A percentile compares a stretch with the other conserved stretches of the same genome.
These are phyloP conservation scores for Autographa pulchrina DNA, from an alignment of 2,888 invertebrate genomes.

Conservation along the genomic window DNA sequence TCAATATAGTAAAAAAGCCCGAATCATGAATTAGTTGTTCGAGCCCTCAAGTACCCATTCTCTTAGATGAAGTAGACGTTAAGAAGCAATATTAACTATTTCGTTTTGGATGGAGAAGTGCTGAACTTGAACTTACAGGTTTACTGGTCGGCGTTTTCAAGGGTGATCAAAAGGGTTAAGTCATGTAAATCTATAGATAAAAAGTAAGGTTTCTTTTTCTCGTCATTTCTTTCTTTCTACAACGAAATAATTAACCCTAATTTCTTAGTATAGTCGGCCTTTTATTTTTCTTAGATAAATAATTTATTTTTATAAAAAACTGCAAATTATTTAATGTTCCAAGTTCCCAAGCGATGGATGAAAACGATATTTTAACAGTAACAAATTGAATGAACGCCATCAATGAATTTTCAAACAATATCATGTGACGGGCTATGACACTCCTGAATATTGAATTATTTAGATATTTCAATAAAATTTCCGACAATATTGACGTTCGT, in stretches of 20 bases:
- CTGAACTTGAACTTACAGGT: too few relatives aligned
- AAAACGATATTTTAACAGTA: slow-evolving; percentile 11
- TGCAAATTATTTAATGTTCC: background rate
- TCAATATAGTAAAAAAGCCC: background rate
- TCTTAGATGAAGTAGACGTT: background rate
- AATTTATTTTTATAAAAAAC: too few relatives aligned
- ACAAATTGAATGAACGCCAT: slow-evolving; percentile 14
- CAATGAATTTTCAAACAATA: slow-evolving; percentile 15
- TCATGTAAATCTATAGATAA: too few relatives aligned
- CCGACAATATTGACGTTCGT: slow-evolving; percentile 31
- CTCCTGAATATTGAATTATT: slow-evolving; percentile 21
- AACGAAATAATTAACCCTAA: too few relatives aligned
- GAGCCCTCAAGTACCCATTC: too few relatives aligned
- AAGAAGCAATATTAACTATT: background rate
- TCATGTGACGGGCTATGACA: slow-evolving; percentile 17
- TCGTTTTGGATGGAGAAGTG: background rate
- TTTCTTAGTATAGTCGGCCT: background rate
- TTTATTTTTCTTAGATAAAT: background rate
- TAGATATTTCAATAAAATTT: slow-evolving; percentile 17
- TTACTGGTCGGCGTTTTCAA: too few relatives aligned
- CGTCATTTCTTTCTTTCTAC: too few relatives aligned
- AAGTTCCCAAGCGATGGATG: background rate
- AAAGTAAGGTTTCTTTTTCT: too few relatives aligned
- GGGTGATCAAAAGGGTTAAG: too few relatives aligned
- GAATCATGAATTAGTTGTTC: background rate